phyloP scores from a whole-genome alignment of 1,140 invertebrate species.

The Drosophila rufa region DNA sequence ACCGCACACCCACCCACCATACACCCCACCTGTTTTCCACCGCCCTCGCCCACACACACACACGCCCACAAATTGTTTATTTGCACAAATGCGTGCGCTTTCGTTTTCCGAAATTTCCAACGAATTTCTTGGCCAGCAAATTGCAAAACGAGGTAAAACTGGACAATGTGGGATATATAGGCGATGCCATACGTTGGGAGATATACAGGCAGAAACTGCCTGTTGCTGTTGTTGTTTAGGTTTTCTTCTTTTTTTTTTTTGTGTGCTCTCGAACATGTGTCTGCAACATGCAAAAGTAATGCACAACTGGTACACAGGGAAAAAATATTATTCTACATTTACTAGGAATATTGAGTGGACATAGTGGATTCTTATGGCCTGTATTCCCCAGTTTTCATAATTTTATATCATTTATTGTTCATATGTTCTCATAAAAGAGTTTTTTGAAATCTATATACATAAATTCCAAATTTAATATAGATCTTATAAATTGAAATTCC shows the following conservation, averaged over 20 bases:
- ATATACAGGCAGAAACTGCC: slow-evolving; percentile 48
- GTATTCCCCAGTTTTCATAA: neutral
- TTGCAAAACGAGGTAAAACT: slow-evolving; percentile 58
- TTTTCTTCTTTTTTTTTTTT: neutral
- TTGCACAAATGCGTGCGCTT: slow-evolving; percentile 79
- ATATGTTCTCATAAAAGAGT: too few species aligned
- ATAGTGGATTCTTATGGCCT: neutral
- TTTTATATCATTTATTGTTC: neutral
- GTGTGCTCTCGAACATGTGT: slow-evolving; percentile 65
- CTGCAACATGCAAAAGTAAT: slow-evolving; percentile 83
- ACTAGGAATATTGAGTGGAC: neutral
- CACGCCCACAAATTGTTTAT: slow-evolving; percentile 64
- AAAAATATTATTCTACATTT: neutral
- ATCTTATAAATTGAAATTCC: neutral
- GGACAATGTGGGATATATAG: slow-evolving; percentile 56
- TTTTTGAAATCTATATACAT: too few species aligned
- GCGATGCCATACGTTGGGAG: slow-evolving; percentile 34
- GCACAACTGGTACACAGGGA: slow-evolving; percentile 58
- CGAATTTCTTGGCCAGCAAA: slow-evolving; percentile 65
- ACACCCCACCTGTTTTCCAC: slow-evolving; percentile 41
- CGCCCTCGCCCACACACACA: neutral
- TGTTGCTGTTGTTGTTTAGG: slow-evolving; percentile 63
- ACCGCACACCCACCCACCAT: slow-evolving; percentile 9
- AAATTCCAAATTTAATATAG: neutral
- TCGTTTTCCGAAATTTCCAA: slow-evolving; percentile 72